Evolutionary conservation across 2,797 vertebrate genomes (phyloP).

Genomic region (Vespertilio murinus): DNA sequence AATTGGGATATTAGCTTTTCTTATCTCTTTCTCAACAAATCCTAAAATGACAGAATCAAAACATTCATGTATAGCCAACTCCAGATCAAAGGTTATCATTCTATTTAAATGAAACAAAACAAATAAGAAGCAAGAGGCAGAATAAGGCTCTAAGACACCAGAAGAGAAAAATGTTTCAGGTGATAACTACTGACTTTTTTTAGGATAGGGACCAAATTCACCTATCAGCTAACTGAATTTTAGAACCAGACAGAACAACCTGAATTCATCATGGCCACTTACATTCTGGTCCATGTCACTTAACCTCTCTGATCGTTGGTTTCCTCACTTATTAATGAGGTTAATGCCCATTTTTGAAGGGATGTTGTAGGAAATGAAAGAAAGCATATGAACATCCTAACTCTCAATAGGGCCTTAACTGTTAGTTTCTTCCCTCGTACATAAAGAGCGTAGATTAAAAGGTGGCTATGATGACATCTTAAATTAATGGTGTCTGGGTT

Average conservation of each 20-base stretch:
- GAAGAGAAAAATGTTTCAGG: slow-evolving; percentile 7
- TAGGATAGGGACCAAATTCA: background rate
- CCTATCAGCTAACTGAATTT: background rate
- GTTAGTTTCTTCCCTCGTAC: background rate
- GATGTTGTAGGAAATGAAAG: background rate
- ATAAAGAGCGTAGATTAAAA: slow-evolving; percentile 21
- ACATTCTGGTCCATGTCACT: background rate
- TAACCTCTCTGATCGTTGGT: background rate
- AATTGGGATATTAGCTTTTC: slow-evolving; percentile 93
- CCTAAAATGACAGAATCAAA: slow-evolving; percentile 84
- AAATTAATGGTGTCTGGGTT: background rate
- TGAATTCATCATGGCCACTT: background rate
- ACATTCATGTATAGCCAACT: background rate
- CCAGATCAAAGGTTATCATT: background rate
- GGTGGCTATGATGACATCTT: background rate
- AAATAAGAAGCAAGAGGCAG: background rate
- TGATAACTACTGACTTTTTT: background rate
- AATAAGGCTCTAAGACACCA: background rate
- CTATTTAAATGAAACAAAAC: background rate
- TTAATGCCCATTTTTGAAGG: background rate
- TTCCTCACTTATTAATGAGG: background rate
- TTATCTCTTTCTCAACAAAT: slow-evolving; percentile 99
- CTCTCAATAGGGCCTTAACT: background rate
- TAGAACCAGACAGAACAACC: background rate
- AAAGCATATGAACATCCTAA: background rate